Base-by-base conservation (phyloP, 2,797 vertebrate species). In the Helicolenus hilgendorfi region DNA sequence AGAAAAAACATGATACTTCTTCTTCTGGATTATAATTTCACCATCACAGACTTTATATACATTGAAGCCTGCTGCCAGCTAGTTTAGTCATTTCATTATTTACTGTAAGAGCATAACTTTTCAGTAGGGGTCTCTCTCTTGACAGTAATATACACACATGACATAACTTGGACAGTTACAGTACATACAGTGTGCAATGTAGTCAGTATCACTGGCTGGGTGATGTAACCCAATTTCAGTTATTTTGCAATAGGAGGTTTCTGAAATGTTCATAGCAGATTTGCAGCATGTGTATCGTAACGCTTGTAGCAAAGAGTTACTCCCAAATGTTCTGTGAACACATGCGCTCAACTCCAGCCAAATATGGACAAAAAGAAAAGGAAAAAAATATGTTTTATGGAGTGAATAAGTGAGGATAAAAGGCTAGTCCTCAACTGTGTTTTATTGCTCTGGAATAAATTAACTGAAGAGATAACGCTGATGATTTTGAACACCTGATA, bases 71-170 rank as follows among this genome's bases (percentile, higher is more conserved):
- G 35, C 63, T 65, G 63, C 9, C 33, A 45, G 15, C 0, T 10
- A 27, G 4, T 20, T 53, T 11, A 22, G 24, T 15, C 55, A 11
- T 29, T 22, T 45, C 0, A 11, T 49, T 15, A 13, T 11, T 29
- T 27, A 11, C 22, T 41, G 65, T 59, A 10, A 36, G 53, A 49
- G 36, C 26, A 53, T 2, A 33, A 11, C 14, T 69, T 26, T 69
- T 86, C 87, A 87, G 59, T 45, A 90, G 72, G 72, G 79, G 85
- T 85, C 86, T 68, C 84, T 80, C 63, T 91, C 11, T 83, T 58
- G 56, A 27, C 62, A 82, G 53, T 60, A 81, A 79, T 63, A n/a
- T 22, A 22, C 53, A 67, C 11, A 22, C 29, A 67, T 36, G 15
- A 24, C 18, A 26, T 22, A 20, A 58, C 18, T 15, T 49, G 4